These are phyloP conservation scores for Desmodus rotundus DNA, from an alignment of 2,113 vertebrate species.

Conservation along the genomic window DNA sequence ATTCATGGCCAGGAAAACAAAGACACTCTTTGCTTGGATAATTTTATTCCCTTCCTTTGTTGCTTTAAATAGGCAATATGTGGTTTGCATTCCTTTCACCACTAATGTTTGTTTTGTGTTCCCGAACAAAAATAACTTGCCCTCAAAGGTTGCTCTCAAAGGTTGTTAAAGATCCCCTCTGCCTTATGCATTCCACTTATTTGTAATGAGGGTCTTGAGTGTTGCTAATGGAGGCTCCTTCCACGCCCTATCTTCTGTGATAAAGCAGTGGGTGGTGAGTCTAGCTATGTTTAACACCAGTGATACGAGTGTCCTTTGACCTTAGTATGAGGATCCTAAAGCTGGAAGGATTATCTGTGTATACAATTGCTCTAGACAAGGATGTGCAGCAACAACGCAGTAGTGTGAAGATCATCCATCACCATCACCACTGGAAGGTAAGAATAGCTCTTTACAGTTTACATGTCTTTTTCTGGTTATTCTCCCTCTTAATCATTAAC, in stretches of 20 bases:
- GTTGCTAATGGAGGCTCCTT: neutral
- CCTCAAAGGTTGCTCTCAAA: neutral
- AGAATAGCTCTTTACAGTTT: neutral
- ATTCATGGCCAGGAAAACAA: neutral
- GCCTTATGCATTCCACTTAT: neutral
- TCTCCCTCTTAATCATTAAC: neutral
- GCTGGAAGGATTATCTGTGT: neutral
- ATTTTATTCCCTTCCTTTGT: slow-evolving; percentile 24
- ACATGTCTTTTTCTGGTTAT: neutral
- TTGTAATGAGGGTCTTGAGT: neutral
- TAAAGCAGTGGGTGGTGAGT: neutral
- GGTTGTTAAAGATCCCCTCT: no score
- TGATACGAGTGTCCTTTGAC: neutral
- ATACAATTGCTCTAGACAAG: neutral
- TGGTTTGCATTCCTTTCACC: neutral
- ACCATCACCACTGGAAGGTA: neutral
- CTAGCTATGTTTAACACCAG: neutral
- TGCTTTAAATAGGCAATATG: slow-evolving; percentile 20
- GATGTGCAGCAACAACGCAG: neutral
- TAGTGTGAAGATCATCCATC: neutral
- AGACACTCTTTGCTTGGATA: neutral
- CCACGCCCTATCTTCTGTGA: neutral
- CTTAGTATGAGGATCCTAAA: neutral
- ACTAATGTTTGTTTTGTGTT: slow-evolving; percentile 15
- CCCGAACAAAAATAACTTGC: slow-evolving; percentile 50